A percentile compares a stretch with the other conserved stretches of the same genome.
Evolutionary conservation across 2,888 invertebrate genomes (phyloP).

Genomic region (Synergus japonicus): DNA sequence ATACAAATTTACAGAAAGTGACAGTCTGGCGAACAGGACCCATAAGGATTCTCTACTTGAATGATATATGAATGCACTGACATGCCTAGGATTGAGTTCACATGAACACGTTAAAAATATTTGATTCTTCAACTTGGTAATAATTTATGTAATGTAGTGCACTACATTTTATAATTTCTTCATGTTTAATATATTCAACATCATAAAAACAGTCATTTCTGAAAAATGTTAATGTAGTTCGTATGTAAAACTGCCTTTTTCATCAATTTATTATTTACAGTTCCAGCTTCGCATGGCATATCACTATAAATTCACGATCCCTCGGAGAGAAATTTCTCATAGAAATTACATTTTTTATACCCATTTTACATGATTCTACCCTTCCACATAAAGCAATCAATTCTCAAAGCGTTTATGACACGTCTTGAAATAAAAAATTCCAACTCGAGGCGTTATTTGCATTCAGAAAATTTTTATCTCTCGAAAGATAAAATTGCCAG

Average conservation of each 20-base stretch:
- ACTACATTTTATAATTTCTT: too few species aligned
- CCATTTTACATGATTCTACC: slow-evolving; percentile 11
- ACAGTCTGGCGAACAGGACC: background rate
- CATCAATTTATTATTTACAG: background rate
- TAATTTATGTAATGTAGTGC: too few species aligned
- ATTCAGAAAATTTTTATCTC: background rate
- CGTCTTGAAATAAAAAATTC: background rate
- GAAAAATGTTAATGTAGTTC: background rate
- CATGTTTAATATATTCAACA: background rate
- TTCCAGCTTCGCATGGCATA: background rate
- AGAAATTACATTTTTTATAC: background rate
- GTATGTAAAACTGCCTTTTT: background rate
- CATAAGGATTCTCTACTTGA: background rate
- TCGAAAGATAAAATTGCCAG: background rate
- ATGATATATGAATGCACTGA: background rate
- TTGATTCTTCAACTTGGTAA: background rate
- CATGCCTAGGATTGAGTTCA: background rate
- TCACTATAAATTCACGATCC: background rate
- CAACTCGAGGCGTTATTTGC: background rate
- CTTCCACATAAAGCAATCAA: background rate
- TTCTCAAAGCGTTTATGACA: background rate
- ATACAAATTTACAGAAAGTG: slow-evolving; percentile 6
- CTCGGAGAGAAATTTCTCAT: background rate
- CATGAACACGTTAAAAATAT: background rate
- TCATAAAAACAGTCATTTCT: background rate